phyloP scores from a whole-genome alignment of 1,140 invertebrate genomes.

The Patella vulgata region DNA sequence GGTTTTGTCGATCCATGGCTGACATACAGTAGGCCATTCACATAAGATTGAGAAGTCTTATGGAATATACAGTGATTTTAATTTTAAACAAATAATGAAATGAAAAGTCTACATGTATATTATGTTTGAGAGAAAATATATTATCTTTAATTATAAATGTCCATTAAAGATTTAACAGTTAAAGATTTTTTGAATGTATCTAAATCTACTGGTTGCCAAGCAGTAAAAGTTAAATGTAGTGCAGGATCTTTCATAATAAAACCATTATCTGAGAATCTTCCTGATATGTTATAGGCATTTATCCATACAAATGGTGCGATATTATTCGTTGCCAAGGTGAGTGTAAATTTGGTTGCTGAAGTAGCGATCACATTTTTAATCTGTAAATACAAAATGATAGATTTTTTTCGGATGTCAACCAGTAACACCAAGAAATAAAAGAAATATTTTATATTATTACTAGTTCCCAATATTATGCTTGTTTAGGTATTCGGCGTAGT shows the following conservation, averaged over 20 bases:
- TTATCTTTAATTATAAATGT: slow-evolving; percentile 35
- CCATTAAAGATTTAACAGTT: slow-evolving; percentile 56
- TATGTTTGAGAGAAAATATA: too few species aligned
- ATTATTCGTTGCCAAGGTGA: slow-evolving; percentile 64
- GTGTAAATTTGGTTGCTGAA: slow-evolving; percentile 10
- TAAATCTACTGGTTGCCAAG: slow-evolving; percentile 46
- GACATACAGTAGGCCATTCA: too few species aligned
- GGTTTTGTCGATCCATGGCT: too few species aligned
- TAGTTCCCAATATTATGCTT: too few species aligned
- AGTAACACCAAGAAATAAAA: too few species aligned
- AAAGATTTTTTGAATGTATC: slow-evolving; percentile 41
- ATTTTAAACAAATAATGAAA: too few species aligned
- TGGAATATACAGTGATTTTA: too few species aligned
- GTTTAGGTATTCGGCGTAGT: too few species aligned
- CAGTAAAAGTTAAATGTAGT: slow-evolving; percentile 55
- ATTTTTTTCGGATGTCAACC: too few species aligned
- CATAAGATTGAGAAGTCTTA: too few species aligned
- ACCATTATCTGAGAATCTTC: slow-evolving; percentile 76
- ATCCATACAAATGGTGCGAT: slow-evolving; percentile 76
- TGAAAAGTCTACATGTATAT: too few species aligned
- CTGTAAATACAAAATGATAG: slow-evolving; percentile 18
- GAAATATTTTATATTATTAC: too few species aligned
- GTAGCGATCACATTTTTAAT: slow-evolving; percentile 12
- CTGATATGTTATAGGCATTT: slow-evolving; percentile 67
- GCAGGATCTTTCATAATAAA: slow-evolving; percentile 66